Conservation (phyloP, 2,888 invertebrate species). For the Lasioglossum oenotherae region DNA sequence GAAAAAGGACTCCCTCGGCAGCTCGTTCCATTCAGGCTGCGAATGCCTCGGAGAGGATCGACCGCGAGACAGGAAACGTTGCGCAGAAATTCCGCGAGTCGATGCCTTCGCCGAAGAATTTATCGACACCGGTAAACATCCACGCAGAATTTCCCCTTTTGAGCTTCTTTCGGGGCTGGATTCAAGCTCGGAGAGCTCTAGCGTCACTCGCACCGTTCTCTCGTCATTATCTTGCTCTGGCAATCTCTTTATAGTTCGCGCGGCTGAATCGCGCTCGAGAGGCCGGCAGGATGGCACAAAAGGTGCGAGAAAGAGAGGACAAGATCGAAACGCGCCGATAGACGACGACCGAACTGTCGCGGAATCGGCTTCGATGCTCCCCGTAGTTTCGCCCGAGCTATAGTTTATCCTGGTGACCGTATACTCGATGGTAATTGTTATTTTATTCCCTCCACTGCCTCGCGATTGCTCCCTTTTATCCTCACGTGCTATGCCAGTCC, state of each 20-base stretch:
- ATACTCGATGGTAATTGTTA: background rate
- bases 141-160: constrained; percentile 12
- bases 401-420: background rate
- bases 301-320: background rate
- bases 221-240: background rate
- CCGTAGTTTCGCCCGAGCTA: background rate
- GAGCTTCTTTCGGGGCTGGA: background rate
- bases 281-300: background rate
- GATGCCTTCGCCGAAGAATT: constrained; percentile 2
- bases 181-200: background rate
- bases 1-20: background rate
- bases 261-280: background rate
- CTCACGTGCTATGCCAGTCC: background rate
- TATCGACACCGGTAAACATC: constrained; percentile 15
- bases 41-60: background rate
- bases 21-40: background rate
- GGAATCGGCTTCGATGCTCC: background rate
- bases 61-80: background rate
- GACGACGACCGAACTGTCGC: background rate
- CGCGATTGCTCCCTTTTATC: background rate
- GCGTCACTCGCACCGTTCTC: background rate
- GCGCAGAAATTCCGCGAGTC: constrained; percentile 3
- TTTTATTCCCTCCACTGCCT: background rate
- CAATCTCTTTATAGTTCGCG: background rate
- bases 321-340: constrained; percentile 1